Conservation (phyloP, 2,888 invertebrate genomes). For the Meghimatium bilineatum region DNA sequence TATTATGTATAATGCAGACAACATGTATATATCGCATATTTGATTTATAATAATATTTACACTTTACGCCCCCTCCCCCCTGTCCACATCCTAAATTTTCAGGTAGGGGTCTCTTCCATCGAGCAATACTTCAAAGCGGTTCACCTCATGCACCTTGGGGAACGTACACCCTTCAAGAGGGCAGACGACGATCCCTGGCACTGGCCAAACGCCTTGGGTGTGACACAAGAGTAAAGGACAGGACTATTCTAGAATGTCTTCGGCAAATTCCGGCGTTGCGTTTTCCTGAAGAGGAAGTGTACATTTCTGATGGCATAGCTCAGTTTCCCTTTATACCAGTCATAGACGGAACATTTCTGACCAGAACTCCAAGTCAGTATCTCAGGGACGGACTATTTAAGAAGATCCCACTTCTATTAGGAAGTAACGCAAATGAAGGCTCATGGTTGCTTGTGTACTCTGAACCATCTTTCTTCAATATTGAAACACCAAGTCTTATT, state of each 20-base stretch:
- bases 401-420: conserved; percentile 92
- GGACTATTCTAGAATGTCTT: conserved; percentile 87
- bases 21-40: too few relatives aligned
- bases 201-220: conserved; percentile 91
- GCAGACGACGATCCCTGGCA: conserved; percentile 85
- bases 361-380: conserved; percentile 84
- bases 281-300: conserved; percentile 62
- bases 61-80: too few relatives aligned
- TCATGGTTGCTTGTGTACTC: conserved; percentile 96
- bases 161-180: conserved; percentile 88
- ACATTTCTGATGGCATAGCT: conserved; percentile 80
- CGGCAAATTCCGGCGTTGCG: conserved; percentile 75
- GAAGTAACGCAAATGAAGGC: conserved; percentile 94
- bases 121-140: conserved; percentile 96
- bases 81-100: neutral
- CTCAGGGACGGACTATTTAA: conserved; percentile 86
- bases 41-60: too few relatives aligned
- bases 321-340: conserved; percentile 94
- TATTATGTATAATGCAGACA: too few relatives aligned
- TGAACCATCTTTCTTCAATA: conserved; percentile 76
- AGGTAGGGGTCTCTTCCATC: conserved; percentile 83
- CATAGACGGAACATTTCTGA: conserved; percentile 93
- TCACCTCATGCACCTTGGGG: conserved; percentile 96
- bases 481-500: conserved; percentile 78
- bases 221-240: conserved; percentile 81